A percentile compares a stretch with the other conserved stretches of the same genome.
These are phyloP conservation scores for Lytechinus pictus DNA, from an alignment of 35 echinoderm and acorn worm species.

Conservation along the genomic window DNA sequence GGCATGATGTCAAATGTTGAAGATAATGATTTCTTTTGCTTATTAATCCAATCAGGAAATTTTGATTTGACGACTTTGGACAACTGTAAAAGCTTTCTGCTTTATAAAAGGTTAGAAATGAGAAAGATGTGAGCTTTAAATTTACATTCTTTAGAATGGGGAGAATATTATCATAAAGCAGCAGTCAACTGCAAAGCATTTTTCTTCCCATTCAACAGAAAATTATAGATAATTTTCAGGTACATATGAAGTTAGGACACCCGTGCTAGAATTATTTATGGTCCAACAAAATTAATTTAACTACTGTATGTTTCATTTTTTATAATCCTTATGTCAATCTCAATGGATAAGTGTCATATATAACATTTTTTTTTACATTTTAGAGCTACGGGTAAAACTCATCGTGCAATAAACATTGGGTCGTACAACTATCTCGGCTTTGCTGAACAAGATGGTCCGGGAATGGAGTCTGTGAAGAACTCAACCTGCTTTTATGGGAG, in stretches of 20 bases:
- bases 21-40: not conserved
- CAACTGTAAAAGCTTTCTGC: not conserved
- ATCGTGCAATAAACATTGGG: conserved; percentile 74
- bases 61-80: not conserved
- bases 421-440: conserved; percentile 98
- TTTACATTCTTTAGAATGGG: too few species aligned
- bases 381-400: conserved; percentile 77
- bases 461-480: conserved; percentile 54
- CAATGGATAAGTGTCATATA: too few species aligned
- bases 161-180: too few species aligned
- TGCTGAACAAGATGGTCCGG: conserved; percentile 77
- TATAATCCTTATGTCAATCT: too few species aligned
- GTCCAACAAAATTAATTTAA: too few species aligned
- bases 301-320: not conserved
- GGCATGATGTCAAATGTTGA: not conserved
- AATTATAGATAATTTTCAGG: too few species aligned
- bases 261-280: too few species aligned
- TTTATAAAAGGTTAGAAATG: too few species aligned
- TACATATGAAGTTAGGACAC: too few species aligned
- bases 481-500: conserved; percentile 63
- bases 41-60: not conserved
- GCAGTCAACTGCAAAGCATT: too few species aligned
- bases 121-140: too few species aligned
- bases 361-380: not conserved
- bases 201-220: too few species aligned